Evolutionary conservation across 2,888 invertebrate species (phyloP), one percentile per base, ranked within the genome.

Genomic region (Agonum fuliginosum): DNA sequence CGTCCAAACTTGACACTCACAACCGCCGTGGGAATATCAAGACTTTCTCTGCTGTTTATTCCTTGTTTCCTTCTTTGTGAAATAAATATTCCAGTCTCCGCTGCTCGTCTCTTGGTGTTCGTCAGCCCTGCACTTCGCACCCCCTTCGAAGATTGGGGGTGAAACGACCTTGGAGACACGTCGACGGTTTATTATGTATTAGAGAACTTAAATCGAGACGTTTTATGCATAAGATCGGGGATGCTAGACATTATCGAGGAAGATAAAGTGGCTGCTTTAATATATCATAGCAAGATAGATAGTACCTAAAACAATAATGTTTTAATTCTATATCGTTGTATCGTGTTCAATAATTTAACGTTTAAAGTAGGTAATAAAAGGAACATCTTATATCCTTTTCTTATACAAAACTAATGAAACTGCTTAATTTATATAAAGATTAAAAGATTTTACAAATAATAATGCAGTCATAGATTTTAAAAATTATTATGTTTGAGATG

Each of bases 21-120:
- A 37, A 37, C 22, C 54, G 24, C 54, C 54, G 54, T 54, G 54
- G 54, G 54, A 54, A 54, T 54, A 54, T 12, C 20, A n/a, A n/a
- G n/a, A n/a, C n/a, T n/a, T n/a, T n/a, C n/a, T n/a, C n/a, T n/a
- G n/a, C 20, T 12, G 54, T 54, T 54, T 54, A 54, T 24, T 54
- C 22, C 54, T 24, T 54, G 54, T 54, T 54, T 54, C 54, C 54
- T 20, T 54, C 54, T 54, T 54, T 12, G 54, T 54, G 54, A 54
- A 54, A 54, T 54, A 54, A 54, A 54, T 54, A 54, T 54, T 22
- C 54, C 54, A 54, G 54, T 24, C 54, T 10, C 8, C 54, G 54
- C n/a, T 54, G 54, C 54, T 54, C 54, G 24, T 54, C 22, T 54
- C 54, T 22, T 12, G 20, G 12, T 27, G 54, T 37, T 3, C 22